Conservation (phyloP, 1,140 invertebrate species). For the Steinernema khuongi region DNA sequence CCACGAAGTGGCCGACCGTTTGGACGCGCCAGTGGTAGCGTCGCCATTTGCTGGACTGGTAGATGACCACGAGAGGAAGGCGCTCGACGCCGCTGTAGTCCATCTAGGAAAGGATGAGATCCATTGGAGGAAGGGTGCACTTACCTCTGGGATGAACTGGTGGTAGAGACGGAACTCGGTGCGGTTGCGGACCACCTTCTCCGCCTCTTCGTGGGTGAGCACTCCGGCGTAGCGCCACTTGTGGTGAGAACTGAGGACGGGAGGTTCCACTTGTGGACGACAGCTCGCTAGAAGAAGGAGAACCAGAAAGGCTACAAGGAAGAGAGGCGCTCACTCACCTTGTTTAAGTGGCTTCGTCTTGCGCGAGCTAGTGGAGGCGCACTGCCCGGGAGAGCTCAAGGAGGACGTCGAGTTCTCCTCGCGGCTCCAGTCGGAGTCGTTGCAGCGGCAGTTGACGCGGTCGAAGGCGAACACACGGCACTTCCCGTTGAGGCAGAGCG, state of each 20-base stretch:
- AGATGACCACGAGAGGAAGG: background rate
- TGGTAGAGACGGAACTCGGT: slow-evolving; percentile 7
- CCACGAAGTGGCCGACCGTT: background rate
- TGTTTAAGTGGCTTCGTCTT: too few relatives aligned
- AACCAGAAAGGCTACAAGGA: background rate
- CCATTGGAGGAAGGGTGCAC: too few relatives aligned
- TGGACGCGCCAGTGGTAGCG: background rate
- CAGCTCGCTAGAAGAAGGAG: background rate
- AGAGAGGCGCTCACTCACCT: background rate
- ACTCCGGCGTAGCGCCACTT: slow-evolving; percentile 3
- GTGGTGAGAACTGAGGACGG: background rate
- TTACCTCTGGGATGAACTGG: background rate
- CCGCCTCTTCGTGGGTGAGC: background rate
- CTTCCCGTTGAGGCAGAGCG: background rate
- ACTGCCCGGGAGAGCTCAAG: too few relatives aligned
- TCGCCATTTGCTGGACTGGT: background rate
- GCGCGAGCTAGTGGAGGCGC: too few relatives aligned
- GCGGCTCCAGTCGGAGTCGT: background rate
- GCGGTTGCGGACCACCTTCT: background rate
- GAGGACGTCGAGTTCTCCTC: background rate
- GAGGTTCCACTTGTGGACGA: background rate
- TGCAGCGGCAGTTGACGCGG: background rate
- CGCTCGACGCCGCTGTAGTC: slow-evolving; percentile 11
- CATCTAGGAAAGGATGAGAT: background rate
- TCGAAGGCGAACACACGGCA: background rate